Conservation (phyloP, 2,888 invertebrate genomes). For the Drosophila incognita region DNA sequence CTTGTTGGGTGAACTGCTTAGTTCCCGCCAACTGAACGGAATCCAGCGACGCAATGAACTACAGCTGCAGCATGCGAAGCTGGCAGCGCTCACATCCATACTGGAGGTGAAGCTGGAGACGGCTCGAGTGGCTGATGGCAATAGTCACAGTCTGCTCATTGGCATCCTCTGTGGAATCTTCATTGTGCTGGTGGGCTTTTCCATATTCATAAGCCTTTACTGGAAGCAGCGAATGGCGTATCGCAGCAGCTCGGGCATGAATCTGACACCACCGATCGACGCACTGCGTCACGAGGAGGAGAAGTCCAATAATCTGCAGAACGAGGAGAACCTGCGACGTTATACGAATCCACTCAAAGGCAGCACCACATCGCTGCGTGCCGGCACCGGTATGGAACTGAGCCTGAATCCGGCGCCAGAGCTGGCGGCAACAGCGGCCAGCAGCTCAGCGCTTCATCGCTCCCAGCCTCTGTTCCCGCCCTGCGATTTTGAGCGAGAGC, state of each 20-base stretch:
- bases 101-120: constrained; percentile 91
- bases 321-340: constrained; percentile 94
- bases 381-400: constrained; percentile 86
- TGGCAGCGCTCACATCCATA: constrained; percentile 89
- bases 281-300: constrained; percentile 91
- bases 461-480: constrained; percentile 84
- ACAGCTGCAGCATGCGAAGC: constrained; percentile 86
- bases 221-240: constrained; percentile 87
- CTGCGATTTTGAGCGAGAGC: constrained; percentile 83
- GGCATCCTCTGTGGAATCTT: constrained; percentile 85
- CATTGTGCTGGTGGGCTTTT: constrained; percentile 85
- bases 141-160: constrained; percentile 84
- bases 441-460: constrained; percentile 82
- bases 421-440: constrained; percentile 85
- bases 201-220: constrained; percentile 86
- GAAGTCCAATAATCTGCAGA: constrained; percentile 95
- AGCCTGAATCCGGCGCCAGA: constrained; percentile 84
- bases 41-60: constrained; percentile 79
- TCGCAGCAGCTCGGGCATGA: constrained; percentile 86
- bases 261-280: constrained; percentile 86
- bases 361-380: constrained; percentile 86
- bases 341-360: constrained; percentile 92
- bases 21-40: constrained; percentile 86
- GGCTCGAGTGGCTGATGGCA: constrained; percentile 86
- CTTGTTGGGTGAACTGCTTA: constrained; percentile 88